Evolutionary conservation across 2,888 invertebrate species (phyloP), one percentile per base, ranked within the genome.

Genomic region (Eulithis testata): DNA sequence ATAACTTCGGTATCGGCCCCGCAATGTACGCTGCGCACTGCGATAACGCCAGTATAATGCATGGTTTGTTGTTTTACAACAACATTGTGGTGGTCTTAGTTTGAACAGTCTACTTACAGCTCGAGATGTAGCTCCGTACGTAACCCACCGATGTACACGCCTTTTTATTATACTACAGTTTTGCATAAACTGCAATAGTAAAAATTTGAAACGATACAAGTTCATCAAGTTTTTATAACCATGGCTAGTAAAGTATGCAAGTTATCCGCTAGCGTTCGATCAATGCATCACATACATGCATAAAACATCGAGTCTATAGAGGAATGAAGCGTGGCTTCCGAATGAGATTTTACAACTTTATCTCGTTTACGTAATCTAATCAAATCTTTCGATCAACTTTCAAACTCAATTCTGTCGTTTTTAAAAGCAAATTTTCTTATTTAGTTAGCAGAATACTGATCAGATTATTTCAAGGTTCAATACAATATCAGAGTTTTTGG

Each of bases 1-100:
- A 57, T 66, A 63, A 47, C 40, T 36, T 12, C 44, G 44, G 40
- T 45, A 60, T 27, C 21, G 36, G 12, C n/a, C 64, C 47, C 52
- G 70, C 66, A 63, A 44, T 66, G 68, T 57, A 56, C 51, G 11
- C 57, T 44, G 63, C 49, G 47, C 56, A 14, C 45, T 63, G 55
- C 70, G 56, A 68, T 68, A 64, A 47, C 36, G 40, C 36, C 60
- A 14, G 7, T 11, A 45, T 11, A 21, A 45, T 50, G 4, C 49
- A 49, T 27, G 54, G 14, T 57, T 43, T 57, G 62, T 62, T 56
- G 21, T 21, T 45, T 8, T 14, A 40, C 51, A 4, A n/a, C 11
- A 31, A 31, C n/a, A 12, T 52, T 4, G 31, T 60, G 31, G 51
- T 14, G n/a, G 27, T 36, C 1, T 43, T 54, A 11, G 37, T 54